These are phyloP conservation scores for Drosophila flavopinicola DNA, from an alignment of 2,888 invertebrate genomes.

Conservation along the genomic window DNA sequence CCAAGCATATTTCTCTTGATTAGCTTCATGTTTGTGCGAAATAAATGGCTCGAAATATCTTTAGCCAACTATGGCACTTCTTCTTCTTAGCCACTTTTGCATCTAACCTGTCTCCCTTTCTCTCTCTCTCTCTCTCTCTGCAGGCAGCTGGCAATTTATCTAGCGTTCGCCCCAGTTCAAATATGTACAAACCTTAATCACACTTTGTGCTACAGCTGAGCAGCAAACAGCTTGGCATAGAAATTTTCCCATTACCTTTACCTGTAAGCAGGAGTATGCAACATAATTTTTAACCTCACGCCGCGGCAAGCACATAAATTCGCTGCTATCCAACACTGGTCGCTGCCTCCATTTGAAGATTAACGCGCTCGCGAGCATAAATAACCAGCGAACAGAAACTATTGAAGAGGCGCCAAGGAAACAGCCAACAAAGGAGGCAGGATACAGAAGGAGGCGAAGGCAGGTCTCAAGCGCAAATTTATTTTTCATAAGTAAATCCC, in stretches of 20 bases:
- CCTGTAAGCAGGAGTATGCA: conserved; percentile 59
- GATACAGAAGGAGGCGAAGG: not conserved
- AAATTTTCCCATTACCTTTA: conserved; percentile 54
- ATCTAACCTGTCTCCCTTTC: conserved; percentile 9
- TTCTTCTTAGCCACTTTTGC: conserved; percentile 5
- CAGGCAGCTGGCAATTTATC: conserved; percentile 42
- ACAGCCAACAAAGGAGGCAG: conserved; percentile 38
- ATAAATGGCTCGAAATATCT: conserved; percentile 15
- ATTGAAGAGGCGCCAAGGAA: conserved; percentile 55
- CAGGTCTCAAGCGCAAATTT: conserved; percentile 56
- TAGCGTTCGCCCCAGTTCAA: conserved; percentile 39
- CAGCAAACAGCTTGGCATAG: conserved; percentile 44
- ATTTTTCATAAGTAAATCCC: conserved; percentile 74
- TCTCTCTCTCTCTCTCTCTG: not conserved
- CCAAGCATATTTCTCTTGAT: conserved; percentile 28
- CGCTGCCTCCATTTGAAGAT: conserved; percentile 57
- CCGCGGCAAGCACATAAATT: conserved; percentile 63
- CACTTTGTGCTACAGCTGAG: conserved; percentile 55
- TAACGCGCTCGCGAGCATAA: conserved; percentile 68
- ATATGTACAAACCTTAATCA: conserved; percentile 65
- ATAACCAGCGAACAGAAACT: conserved; percentile 66
- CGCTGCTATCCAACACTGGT: conserved; percentile 46
- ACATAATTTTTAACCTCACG: conserved; percentile 67
- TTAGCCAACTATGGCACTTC: conserved; percentile 2
- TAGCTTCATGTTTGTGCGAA: conserved; percentile 20